Evolutionary conservation across 2,113 vertebrate genomes (phyloP).

Genomic region (Todiramphus chloris): DNA sequence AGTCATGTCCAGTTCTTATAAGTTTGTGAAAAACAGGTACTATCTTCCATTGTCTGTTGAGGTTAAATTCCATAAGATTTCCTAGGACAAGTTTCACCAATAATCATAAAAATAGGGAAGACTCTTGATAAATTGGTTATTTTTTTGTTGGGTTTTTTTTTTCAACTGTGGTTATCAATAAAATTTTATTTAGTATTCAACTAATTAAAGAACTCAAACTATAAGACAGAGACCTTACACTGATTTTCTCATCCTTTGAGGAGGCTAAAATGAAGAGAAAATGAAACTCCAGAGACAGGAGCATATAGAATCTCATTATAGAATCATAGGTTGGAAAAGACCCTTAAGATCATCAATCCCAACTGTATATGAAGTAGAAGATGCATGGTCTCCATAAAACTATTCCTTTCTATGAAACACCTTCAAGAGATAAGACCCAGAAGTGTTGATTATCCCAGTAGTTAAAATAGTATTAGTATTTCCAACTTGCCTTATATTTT

Average conservation of each 20-base stretch:
- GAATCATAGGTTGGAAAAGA: fast-evolving
- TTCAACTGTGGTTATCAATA: fast-evolving
- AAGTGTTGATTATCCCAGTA: neutral
- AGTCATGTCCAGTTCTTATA: neutral
- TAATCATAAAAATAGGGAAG: neutral
- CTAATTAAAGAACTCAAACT: neutral
- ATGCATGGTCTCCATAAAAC: neutral
- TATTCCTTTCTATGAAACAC: neutral
- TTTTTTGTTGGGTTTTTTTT: neutral
- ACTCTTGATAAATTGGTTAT: neutral
- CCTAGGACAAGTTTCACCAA: neutral
- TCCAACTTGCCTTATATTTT: neutral
- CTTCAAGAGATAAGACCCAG: neutral
- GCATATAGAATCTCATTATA: neutral
- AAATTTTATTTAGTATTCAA: neutral
- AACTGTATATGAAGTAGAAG: neutral
- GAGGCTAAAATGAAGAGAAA: neutral
- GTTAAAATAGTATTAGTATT: neutral
- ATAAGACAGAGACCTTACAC: neutral
- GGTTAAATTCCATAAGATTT: neutral
- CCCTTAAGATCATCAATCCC: fast-evolving
- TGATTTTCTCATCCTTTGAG: neutral
- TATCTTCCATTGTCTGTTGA: neutral
- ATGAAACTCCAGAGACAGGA: neutral
- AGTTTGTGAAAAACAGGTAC: neutral